phyloP scores from a whole-genome alignment of 2,113 vertebrate genomes.

The Indicator indicator region DNA sequence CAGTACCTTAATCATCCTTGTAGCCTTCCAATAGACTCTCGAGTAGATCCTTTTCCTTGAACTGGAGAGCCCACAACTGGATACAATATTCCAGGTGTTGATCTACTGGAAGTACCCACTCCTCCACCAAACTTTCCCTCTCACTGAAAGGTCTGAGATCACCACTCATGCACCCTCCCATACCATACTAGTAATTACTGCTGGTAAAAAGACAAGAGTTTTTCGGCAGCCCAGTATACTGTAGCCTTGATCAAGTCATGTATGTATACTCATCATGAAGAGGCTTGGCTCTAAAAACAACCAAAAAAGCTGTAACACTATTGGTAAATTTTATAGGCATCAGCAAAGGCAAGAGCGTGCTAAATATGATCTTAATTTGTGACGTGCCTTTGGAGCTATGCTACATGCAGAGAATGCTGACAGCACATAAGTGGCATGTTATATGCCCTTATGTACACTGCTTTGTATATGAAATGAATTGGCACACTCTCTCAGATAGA shows the following conservation, averaged over 20 bases:
- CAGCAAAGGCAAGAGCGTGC: constrained; percentile 20
- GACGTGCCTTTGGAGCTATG: constrained; percentile 34
- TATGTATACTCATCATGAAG: background rate
- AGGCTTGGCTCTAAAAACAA: background rate
- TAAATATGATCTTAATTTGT: constrained; percentile 39
- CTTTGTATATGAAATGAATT: background rate
- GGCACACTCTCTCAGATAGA: background rate
- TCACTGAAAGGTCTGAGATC: background rate
- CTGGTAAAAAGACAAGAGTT: background rate
- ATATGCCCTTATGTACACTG: background rate
- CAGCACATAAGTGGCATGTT: background rate
- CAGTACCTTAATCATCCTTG: no score
- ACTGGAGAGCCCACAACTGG: no score
- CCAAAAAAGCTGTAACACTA: background rate
- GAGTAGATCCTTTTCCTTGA: no score
- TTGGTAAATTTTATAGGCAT: constrained; percentile 35
- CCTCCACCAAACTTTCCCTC: background rate
- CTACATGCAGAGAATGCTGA: constrained; percentile 35
- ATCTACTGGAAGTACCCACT: background rate
- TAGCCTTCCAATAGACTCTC: no score
- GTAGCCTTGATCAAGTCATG: background rate
- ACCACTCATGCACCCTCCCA: background rate
- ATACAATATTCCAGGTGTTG: no score
- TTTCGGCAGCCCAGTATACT: background rate
- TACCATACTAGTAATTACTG: background rate